Evolutionary conservation across 1,140 invertebrate species (phyloP).

Genomic region (Neuroterus valhalla): DNA sequence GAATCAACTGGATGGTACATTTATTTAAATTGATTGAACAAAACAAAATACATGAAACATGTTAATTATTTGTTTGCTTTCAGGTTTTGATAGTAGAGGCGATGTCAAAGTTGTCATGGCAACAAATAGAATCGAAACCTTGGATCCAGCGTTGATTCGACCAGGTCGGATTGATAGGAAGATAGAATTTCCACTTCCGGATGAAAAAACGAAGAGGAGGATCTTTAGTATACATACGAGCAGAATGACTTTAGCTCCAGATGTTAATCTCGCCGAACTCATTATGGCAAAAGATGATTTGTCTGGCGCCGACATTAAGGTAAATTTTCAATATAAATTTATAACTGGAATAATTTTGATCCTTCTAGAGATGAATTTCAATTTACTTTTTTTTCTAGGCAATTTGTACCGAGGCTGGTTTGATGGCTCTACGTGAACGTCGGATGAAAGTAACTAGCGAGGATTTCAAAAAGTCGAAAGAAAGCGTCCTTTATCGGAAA

Average conservation of each 20-base stretch:
- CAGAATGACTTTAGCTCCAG: constrained; percentile 97
- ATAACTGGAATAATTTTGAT: constrained; percentile 17
- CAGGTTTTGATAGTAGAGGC: constrained; percentile 85
- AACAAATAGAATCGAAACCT: constrained; percentile 98
- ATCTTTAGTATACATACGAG: constrained; percentile 99
- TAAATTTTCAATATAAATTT: constrained; percentile 59
- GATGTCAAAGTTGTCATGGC: constrained; percentile 97
- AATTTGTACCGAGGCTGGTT: constrained; percentile 99
- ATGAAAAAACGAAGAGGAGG: constrained; percentile 98
- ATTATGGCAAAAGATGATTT: constrained; percentile 99
- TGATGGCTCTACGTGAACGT: constrained; percentile 97
- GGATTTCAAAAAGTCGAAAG: constrained; percentile 99
- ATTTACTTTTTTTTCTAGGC: constrained; percentile 79
- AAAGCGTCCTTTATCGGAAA: constrained; percentile 99
- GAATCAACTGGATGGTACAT: constrained; percentile 97
- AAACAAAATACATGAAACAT: not conserved
- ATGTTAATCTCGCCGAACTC: constrained; percentile 98
- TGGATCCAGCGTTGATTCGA: constrained; percentile 98
- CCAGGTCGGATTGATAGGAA: constrained; percentile 99
- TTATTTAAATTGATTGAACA: not conserved
- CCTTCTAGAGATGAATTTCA: constrained; percentile 18
- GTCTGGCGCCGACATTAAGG: constrained; percentile 95
- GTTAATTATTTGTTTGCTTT: constrained; percentile 30
- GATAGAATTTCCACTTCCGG: constrained; percentile 99
- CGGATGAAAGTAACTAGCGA: constrained; percentile 99